phyloP scores from a whole-genome alignment of 2,888 invertebrate species.

The Helobdella robusta region DNA sequence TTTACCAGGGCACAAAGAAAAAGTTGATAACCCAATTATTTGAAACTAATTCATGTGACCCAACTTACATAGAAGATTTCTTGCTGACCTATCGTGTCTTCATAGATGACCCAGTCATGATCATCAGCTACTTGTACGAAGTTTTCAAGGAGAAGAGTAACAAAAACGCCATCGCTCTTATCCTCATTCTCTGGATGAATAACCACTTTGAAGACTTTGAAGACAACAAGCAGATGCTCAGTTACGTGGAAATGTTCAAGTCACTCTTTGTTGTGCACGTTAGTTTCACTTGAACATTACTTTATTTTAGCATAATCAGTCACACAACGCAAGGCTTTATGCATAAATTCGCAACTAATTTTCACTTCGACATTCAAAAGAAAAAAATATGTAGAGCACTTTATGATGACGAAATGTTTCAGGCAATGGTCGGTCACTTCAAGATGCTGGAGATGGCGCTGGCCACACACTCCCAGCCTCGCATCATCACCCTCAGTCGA shows the following conservation, averaged over 20 bases:
- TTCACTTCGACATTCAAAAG: too few species aligned
- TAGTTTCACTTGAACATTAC: not conserved
- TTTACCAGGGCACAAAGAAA: constrained; percentile 74
- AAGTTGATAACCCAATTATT: constrained; percentile 82
- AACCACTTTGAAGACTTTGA: constrained; percentile 54
- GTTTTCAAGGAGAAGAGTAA: constrained; percentile 17
- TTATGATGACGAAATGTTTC: too few species aligned
- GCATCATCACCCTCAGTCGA: constrained; percentile 10
- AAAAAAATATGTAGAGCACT: too few species aligned
- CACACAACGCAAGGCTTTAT: too few species aligned
- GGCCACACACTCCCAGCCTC: constrained; percentile 10
- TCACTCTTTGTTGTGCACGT: constrained; percentile 66
- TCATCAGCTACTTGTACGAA: constrained; percentile 60
- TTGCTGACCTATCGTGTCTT: constrained; percentile 92
- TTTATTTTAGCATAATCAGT: too few species aligned
- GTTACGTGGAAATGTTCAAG: constrained; percentile 85
- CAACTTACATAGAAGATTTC: constrained; percentile 96
- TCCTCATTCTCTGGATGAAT: constrained; percentile 94
- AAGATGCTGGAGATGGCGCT: constrained; percentile 21
- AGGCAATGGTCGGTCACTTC: constrained; percentile 19
- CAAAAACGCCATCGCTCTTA: constrained; percentile 67
- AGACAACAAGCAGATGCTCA: constrained; percentile 89
- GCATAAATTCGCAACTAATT: too few species aligned
- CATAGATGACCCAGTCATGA: constrained; percentile 72
- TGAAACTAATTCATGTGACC: constrained; percentile 78